Percentiles rank a stretch among this genome's conserved stretches.
These are phyloP conservation scores for Bujurquina vittata DNA, from an alignment of 2,113 vertebrate species.

Conservation along the genomic window DNA sequence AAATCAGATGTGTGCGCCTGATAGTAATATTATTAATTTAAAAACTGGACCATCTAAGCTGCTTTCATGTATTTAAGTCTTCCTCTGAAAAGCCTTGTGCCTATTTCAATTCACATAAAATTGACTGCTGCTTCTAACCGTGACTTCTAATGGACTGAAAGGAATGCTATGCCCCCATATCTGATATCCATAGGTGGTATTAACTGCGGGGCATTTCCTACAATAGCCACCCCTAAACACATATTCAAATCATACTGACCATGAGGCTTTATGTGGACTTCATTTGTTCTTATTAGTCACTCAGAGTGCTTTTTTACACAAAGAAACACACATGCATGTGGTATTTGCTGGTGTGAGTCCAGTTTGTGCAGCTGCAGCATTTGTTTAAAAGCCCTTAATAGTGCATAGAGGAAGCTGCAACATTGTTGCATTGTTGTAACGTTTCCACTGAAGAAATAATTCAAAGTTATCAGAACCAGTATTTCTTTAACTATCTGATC, in stretches of 20 bases:
- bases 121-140: background rate
- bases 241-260: background rate
- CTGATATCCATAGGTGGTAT: background rate
- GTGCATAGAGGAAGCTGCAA: background rate
- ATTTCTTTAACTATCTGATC: background rate
- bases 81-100: background rate
- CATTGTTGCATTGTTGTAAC: rapidly evolving
- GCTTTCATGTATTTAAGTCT: background rate
- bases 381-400: background rate
- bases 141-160: background rate
- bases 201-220: background rate
- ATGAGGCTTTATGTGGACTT: background rate
- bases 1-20: rapidly evolving
- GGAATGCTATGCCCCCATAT: background rate
- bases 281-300: background rate
- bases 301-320: background rate
- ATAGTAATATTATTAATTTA: background rate
- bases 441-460: too few species aligned
- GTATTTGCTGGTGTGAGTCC: background rate
- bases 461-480: rapidly evolving
- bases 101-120: too few species aligned
- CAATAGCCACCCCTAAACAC: rapidly evolving
- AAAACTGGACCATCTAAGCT: background rate
- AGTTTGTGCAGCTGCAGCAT: background rate
- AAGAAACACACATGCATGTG: background rate